Base-by-base conservation (phyloP, 2,888 invertebrate genomes). In the Lepidonotus clava region DNA sequence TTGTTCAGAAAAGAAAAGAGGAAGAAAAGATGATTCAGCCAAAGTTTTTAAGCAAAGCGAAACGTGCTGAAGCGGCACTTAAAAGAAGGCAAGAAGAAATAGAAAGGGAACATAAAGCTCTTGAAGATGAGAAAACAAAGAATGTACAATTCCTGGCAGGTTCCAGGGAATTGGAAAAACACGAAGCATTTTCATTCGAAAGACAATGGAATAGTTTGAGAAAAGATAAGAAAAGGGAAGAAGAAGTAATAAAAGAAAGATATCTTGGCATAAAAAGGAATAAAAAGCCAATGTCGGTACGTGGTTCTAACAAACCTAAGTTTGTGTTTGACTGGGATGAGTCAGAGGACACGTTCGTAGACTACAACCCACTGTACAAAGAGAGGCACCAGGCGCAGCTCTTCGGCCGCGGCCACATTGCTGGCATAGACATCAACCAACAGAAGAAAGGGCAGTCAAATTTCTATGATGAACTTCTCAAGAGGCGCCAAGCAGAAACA, bases 281-380 rank as follows among this genome's bases (percentile, higher is more conserved):
- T 90, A 98, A 98, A 93, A 96, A 98, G 21, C 95, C 99, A 87
- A n/a, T n/a, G n/a, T 95, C 99, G 87, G 98, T 98, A 0, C 95
- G 99, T 28, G 95, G 99, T 88, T 95, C 99, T 66, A 99, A 99
- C 95, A 99, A 99, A 93, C 95, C 99, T 24, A 99, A 99, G 95
- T 99, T 99, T 95, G 99, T 99, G 0, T 99, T 99, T 94, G 99
- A 99, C 95, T 99, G 99, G 99, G 99, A 99, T 95, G 98, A 98
- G 0, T 97, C 97, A 0, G 99, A 99, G 94, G 99, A 99, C 92
- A 99, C 99, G 0, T 98, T 98, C 1, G 96, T 97, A 88, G 99
- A 99, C 95, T 99, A 99, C 93, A 99, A 99, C 94, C 96, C 96
- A 88, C 95, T 99, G 34, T 99, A 99, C 93, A 99, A 99, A 94